Percentiles rank a stretch among this genome's conserved stretches.
Conservation (phyloP, 2,113 vertebrate species). For the Ictalurus furcatus region DNA sequence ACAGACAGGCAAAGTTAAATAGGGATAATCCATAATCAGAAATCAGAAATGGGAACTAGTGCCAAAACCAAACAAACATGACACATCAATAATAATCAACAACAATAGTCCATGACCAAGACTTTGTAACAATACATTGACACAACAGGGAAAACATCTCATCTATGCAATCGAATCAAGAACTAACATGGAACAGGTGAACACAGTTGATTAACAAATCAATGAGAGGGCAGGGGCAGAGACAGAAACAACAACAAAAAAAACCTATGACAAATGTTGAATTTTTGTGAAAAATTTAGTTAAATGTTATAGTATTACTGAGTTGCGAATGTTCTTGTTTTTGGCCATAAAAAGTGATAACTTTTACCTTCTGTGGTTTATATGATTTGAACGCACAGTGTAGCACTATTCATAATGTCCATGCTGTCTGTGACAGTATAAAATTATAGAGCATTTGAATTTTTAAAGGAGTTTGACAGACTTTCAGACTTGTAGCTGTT, state of each 20-base stretch:
- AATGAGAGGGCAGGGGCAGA: neutral
- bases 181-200: neutral
- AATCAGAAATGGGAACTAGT: neutral
- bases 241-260: neutral
- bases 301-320: neutral
- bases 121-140: neutral
- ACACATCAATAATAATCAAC: neutral
- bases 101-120: neutral
- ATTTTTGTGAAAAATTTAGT: neutral
- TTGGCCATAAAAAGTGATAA: neutral
- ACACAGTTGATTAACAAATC: neutral
- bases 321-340: neutral
- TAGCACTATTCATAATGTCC: slow-evolving; percentile 2
- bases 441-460: slow-evolving; percentile 7
- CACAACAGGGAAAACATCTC: neutral
- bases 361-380: neutral
- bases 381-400: neutral
- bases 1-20: neutral
- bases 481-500: neutral
- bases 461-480: neutral
- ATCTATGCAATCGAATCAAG: neutral
- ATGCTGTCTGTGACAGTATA: slow-evolving; percentile 3
- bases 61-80: neutral
- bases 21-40: neutral
- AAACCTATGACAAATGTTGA: neutral